Base-by-base conservation (phyloP, 2,888 invertebrate genomes). In the Helleia helle region DNA sequence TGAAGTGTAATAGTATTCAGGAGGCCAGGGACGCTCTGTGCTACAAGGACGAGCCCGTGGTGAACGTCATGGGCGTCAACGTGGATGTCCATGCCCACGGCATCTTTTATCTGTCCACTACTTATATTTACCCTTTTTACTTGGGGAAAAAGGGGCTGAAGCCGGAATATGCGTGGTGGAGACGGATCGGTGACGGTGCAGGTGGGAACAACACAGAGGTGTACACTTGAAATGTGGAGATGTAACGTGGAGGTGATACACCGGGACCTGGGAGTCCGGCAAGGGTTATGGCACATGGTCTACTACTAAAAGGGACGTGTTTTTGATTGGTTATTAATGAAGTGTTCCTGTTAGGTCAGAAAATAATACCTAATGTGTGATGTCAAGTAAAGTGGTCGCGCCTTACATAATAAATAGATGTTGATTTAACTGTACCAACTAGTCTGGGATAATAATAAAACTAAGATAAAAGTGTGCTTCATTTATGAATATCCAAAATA, bases 71-170 rank as follows among this genome's bases (percentile, higher is more conserved):
- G 62, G 84, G 80, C 0, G 36, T 64, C 1, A 52, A 51, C 2
- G 58, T 70, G 2, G 65, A 81, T 48, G 64, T 45, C 6, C 58
- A 44, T 11, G 67, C 60, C 12, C 59, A 57, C 3, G 84, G 84
- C 0, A 59, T 83, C 29, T 84, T 67, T 54, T 84, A 76, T 39
- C 42, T 83, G 28, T 64, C 79, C 0, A 84, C 84, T 0, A 57
- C 62, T 15, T 66, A 68, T 43, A 53, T 47, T 1, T 77, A 67
- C 46, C 84, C 84, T 0, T 84, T 62, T 46, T 72, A 67, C 58
- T 64, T 84, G 39, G 80, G 77, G 0, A 49, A 48, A 2, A 70
- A 74, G 14, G 84, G 84, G 0, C 45, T 81, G 41, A 67, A 58
- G 18, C 49, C 62, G 2, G 73, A 77, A 2, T 70, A 62, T 36